Base-by-base conservation (phyloP, 2,797 vertebrate genomes). In the Catamblyrhynchus diadema region DNA sequence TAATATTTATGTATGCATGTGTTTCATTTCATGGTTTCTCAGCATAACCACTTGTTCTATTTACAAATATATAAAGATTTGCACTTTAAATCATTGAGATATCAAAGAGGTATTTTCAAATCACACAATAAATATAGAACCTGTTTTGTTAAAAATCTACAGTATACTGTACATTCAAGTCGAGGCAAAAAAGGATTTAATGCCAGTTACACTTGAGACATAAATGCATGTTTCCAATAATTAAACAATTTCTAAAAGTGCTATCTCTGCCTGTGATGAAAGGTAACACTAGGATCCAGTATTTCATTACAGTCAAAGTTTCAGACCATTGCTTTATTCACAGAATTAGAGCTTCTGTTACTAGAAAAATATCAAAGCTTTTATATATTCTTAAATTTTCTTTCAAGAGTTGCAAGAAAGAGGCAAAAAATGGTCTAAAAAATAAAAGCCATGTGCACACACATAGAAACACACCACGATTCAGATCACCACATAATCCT, bases 41-140 rank as follows among this genome's bases (percentile, higher is more conserved):
- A 95, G 91, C 95, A 97, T 97, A 97, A 96, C 91, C 62, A 80
- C 94, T 94, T 89, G 45, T 35, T 95, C 91, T 97, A 97, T 97
- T 82, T 98, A 98, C 97, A 98, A 98, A 97, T 97, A 97, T 98
- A 97, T 97, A 97, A 97, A 98, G 97, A 95, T 94, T 96, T 96
- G 78, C 85, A 54, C 94, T 98, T 97, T 97, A 89, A 79, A 41
- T 96, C 66, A 96, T 97, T 96, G 97, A 97, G 95, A 97, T 97
- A 98, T 96, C 95, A 97, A 98, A 98, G 97, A 97, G 97, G 96
- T 98, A 97, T 98, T 98, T 97, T 94, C 92, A 97, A 98, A 96
- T 97, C 97, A 97, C 97, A 96, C 96, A 97, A 98, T 98, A 98
- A 98, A 98, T 98, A 98, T 97, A 98, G 97, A 98, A 97, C 96